A percentile compares a stretch with the other conserved stretches of the same genome.
Evolutionary conservation across 2,797 vertebrate species (phyloP).

Genomic region (Columba guinea): DNA sequence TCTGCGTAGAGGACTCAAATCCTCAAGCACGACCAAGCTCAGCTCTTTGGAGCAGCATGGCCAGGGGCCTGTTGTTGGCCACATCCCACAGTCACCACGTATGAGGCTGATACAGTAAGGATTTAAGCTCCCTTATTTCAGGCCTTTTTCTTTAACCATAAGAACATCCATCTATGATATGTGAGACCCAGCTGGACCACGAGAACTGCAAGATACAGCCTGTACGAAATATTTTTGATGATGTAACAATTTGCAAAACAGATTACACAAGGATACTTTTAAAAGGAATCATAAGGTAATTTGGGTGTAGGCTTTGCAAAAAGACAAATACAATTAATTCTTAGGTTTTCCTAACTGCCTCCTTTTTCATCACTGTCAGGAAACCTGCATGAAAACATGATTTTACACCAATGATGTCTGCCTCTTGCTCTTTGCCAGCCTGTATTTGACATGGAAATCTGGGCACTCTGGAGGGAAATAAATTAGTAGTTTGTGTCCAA

Average conservation of each 20-base stretch:
- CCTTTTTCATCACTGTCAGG: neutral
- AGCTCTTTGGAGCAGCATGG: neutral
- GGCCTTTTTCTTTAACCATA: conserved; percentile 29
- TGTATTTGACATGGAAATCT: conserved; percentile 11
- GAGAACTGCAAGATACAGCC: neutral
- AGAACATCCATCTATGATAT: neutral
- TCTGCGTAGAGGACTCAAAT: neutral
- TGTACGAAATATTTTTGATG: neutral
- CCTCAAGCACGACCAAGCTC: neutral
- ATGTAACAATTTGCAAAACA: conserved; percentile 9
- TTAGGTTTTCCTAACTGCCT: conserved; percentile 5
- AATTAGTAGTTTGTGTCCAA: conserved; percentile 5
- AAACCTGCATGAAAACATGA: conserved; percentile 9
- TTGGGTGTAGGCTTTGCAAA: conserved; percentile 1
- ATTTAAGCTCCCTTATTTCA: conserved; percentile 1
- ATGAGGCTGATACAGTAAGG: neutral
- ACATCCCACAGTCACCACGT: neutral
- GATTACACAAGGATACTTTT: conserved; percentile 10
- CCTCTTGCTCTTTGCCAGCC: conserved; percentile 11
- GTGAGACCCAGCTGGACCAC: neutral
- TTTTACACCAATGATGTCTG: neutral
- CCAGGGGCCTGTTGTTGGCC: neutral
- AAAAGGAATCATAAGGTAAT: neutral
- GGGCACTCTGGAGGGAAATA: conserved; percentile 1
- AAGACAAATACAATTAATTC: conserved; percentile 31